These are phyloP conservation scores for Hirudo medicinalis DNA, from an alignment of 1,140 invertebrate genomes.

Conservation along the genomic window DNA sequence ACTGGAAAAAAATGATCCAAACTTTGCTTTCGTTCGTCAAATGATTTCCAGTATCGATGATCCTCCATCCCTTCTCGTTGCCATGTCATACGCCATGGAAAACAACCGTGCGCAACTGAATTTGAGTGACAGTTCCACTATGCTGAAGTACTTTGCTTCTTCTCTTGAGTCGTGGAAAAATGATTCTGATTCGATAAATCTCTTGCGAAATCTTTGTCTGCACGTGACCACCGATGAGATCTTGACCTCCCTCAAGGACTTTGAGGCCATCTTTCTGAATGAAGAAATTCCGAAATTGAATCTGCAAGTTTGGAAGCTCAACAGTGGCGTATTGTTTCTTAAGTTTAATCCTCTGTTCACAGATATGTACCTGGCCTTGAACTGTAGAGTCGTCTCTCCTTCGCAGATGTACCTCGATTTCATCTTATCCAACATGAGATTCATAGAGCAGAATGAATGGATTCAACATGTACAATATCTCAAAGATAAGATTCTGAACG, in stretches of 20 bases:
- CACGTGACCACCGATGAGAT: conserved; percentile 19
- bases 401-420: conserved; percentile 15
- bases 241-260: conserved; percentile 6
- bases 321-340: conserved; percentile 18
- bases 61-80: conserved; percentile 14
- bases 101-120: not conserved
- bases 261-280: conserved; percentile 10
- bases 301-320: conserved; percentile 14
- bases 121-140: conserved; percentile 14
- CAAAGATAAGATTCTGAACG: conserved; percentile 14
- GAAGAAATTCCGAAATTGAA: conserved; percentile 17
- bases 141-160: conserved; percentile 21
- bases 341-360: conserved; percentile 11
- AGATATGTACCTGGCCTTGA: conserved; percentile 16
- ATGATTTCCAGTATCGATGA: conserved; percentile 19
- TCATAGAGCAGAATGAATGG: conserved; percentile 8
- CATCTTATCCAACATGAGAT: conserved; percentile 20
- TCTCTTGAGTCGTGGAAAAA: conserved; percentile 17
- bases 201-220: conserved; percentile 14
- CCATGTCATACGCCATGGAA: conserved; percentile 6
- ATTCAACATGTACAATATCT: conserved; percentile 20
- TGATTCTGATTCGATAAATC: not conserved
- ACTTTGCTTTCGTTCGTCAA: conserved; percentile 14
- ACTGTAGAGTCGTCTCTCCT: conserved; percentile 9
- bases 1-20: not conserved